Conservation (phyloP, 2,797 vertebrate genomes). For the Coranthus polyacanthus region DNA sequence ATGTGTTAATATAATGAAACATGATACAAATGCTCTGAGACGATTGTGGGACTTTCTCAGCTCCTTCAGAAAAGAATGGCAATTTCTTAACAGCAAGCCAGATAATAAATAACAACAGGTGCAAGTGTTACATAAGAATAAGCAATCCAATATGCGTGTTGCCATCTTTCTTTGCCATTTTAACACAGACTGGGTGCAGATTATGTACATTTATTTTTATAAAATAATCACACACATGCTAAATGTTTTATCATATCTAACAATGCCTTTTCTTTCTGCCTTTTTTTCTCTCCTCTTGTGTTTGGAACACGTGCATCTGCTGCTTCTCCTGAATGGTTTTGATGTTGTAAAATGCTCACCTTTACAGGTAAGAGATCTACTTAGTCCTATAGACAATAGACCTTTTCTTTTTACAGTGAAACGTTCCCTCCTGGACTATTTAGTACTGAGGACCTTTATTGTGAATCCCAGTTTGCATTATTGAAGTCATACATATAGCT, state of each 20-base stretch:
- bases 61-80: constrained; percentile 12
- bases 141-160: background rate
- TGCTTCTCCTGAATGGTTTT: constrained; percentile 19
- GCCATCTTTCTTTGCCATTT: background rate
- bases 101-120: constrained; percentile 7
- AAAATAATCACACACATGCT: background rate
- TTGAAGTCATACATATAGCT: constrained; percentile 20
- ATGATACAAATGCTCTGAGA: background rate
- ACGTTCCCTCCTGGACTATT: constrained; percentile 11
- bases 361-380: constrained; percentile 67
- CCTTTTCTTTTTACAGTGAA: background rate
- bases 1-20: background rate
- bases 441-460: constrained; percentile 23
- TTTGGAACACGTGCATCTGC: constrained; percentile 5
- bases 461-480: constrained; percentile 48
- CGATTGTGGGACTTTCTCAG: background rate
- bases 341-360: background rate
- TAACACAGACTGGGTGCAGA: background rate
- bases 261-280: constrained; percentile 26
- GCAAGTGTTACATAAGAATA: background rate
- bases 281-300: constrained; percentile 35
- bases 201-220: background rate
- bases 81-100: background rate
- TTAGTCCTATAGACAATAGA: background rate
- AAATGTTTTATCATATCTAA: constrained; percentile 36